Evolutionary conservation across 2,113 vertebrate species (phyloP).

Genomic region (Jacana jacana): DNA sequence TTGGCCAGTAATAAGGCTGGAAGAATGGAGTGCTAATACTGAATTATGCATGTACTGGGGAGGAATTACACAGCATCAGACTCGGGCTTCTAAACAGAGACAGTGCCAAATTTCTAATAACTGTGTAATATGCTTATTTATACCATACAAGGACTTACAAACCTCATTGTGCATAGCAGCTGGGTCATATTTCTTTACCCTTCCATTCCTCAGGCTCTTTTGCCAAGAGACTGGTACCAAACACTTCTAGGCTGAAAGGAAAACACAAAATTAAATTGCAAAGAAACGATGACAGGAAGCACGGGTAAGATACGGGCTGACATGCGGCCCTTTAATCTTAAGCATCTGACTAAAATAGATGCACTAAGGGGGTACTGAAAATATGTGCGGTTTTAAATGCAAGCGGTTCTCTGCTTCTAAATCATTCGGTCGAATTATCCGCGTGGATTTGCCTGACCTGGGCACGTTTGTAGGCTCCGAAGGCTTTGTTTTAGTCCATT

Average conservation of each 20-base stretch:
- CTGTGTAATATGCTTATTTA: constrained; percentile 62
- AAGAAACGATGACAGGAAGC: constrained; percentile 36
- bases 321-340: neutral
- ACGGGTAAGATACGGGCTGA: constrained; percentile 36
- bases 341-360: constrained; percentile 27
- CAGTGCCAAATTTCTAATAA: constrained; percentile 54
- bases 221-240: constrained; percentile 52
- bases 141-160: constrained; percentile 66
- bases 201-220: constrained; percentile 49
- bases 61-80: constrained; percentile 19
- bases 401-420: neutral
- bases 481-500: neutral
- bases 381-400: neutral
- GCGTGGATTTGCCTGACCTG: neutral
- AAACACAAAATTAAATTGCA: constrained; percentile 49
- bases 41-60: neutral
- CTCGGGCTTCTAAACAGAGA: constrained; percentile 9
- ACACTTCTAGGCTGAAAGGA: constrained; percentile 42
- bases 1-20: neutral
- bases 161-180: constrained; percentile 60
- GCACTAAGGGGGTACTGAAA: neutral
- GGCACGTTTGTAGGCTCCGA: neutral
- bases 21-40: neutral
- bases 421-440: neutral
- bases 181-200: constrained; percentile 56